Conservation (phyloP, 2,797 vertebrate species). For the Rhinatrema bivittatum region DNA sequence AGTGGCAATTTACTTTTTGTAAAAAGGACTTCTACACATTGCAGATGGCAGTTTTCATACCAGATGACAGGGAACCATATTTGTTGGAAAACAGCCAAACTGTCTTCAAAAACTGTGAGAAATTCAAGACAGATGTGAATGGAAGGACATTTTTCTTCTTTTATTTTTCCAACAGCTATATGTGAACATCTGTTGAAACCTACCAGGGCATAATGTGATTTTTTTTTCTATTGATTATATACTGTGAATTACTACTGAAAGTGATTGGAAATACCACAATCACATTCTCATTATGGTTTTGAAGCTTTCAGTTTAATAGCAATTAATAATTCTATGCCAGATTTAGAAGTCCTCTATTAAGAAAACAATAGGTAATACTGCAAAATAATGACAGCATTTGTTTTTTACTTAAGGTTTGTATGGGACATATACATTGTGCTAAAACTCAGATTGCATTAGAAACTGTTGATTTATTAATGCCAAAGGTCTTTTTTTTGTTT, state of each 20-base stretch:
- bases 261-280: neutral
- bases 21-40: conserved; percentile 50
- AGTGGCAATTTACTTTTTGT: conserved; percentile 47
- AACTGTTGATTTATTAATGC: too few species aligned
- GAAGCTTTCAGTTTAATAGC: conserved; percentile 14
- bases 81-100: conserved; percentile 60
- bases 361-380: too few species aligned
- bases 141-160: conserved; percentile 40
- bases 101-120: conserved; percentile 69
- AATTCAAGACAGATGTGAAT: conserved; percentile 58
- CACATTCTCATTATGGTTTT: conserved; percentile 6
- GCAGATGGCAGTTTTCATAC: conserved; percentile 65
- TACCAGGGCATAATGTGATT: conserved; percentile 7
- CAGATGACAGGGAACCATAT: too few species aligned
- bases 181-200: conserved; percentile 43
- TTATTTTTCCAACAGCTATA: conserved; percentile 5
- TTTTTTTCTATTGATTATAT: conserved; percentile 34
- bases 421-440: too few species aligned
- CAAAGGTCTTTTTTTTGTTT: too few species aligned
- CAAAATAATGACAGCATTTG: too few species aligned
- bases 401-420: too few species aligned
- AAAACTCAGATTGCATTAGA: too few species aligned
- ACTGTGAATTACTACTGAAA: conserved; percentile 13
- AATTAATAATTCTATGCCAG: conserved; percentile 23
- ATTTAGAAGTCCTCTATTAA: conserved; percentile 4